phyloP scores from a whole-genome alignment of 2,797 vertebrate genomes.

The Xenops minutus region DNA sequence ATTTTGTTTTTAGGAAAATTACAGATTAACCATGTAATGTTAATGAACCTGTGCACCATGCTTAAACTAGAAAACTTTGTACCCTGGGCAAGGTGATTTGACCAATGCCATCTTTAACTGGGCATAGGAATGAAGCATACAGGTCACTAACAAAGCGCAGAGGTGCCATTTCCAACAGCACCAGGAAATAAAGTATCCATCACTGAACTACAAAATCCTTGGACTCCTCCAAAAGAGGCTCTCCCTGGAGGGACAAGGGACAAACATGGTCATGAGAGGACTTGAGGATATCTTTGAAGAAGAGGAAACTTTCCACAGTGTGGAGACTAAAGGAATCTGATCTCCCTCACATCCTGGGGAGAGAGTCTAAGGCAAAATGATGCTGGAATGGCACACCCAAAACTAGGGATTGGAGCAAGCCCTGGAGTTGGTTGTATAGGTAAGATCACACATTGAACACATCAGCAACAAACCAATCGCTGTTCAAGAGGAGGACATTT shows the following conservation, averaged over 20 bases:
- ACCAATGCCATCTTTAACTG: background rate
- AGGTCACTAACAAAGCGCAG: background rate
- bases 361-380: background rate
- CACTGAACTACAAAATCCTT: background rate
- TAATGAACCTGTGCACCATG: background rate
- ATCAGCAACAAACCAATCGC: background rate
- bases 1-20: background rate
- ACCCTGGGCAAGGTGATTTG: background rate
- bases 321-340: background rate
- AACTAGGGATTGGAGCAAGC: background rate
- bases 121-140: background rate
- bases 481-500: background rate
- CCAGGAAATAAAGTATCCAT: background rate
- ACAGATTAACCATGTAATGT: background rate
- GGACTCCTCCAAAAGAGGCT: background rate
- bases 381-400: background rate
- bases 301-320: background rate
- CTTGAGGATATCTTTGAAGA: background rate
- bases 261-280: background rate
- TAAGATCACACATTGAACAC: accelerated
- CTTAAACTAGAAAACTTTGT: background rate
- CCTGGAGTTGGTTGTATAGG: background rate
- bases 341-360: background rate
- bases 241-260: background rate
- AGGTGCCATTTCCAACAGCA: background rate